Percentiles rank a stretch among this genome's conserved stretches.
Conservation (phyloP, 2,797 vertebrate species). For the Tragelaphus oryx region DNA sequence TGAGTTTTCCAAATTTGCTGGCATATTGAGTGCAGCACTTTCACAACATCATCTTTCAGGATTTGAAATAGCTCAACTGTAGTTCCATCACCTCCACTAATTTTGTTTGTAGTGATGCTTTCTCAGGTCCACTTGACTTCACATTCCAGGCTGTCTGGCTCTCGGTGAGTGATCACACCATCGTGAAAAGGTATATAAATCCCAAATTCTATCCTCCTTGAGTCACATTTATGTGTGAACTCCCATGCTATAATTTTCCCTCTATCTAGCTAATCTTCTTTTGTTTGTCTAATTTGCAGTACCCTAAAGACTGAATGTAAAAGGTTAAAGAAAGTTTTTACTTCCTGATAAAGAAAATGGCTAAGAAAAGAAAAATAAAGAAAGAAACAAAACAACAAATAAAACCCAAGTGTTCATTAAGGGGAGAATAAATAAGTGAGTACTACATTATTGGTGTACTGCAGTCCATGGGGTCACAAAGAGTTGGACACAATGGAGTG, state of each 20-base stretch:
- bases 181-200: background rate
- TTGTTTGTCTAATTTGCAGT: background rate
- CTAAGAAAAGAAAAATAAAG: background rate
- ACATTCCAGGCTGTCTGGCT: too few relatives aligned
- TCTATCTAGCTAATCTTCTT: background rate
- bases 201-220: background rate
- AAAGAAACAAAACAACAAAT: background rate
- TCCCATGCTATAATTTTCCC: background rate
- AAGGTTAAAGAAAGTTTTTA: background rate
- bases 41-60: too few relatives aligned
- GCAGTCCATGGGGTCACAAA: background rate
- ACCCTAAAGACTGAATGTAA: background rate
- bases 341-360: slow-evolving; percentile 36
- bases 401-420: slow-evolving; percentile 25
- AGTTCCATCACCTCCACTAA: too few relatives aligned
- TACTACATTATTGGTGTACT: background rate
- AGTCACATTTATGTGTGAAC: background rate
- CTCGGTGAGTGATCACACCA: too few relatives aligned
- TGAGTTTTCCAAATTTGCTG: too few relatives aligned
- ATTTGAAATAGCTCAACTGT: too few relatives aligned
- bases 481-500: background rate
- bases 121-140: too few relatives aligned
- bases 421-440: slow-evolving; percentile 38
- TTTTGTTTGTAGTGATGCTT: too few relatives aligned
- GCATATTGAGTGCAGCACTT: too few relatives aligned